Conservation (phyloP, 30 jellyfish, hydroid and myxozoan species). For the Hydractinia echinata region DNA sequence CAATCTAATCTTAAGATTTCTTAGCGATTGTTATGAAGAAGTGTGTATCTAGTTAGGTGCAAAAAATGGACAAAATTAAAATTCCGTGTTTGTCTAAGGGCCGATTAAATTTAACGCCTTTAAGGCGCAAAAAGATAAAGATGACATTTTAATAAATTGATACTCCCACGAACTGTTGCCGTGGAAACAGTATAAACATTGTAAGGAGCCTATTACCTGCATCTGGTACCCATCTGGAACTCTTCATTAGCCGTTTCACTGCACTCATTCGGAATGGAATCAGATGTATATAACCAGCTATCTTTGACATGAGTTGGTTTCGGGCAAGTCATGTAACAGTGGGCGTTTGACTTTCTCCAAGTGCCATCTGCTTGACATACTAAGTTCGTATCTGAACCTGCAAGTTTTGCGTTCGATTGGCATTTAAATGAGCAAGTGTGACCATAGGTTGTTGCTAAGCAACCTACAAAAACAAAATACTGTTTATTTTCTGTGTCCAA, state of each 20-base stretch:
- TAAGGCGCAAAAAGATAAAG: too few relatives aligned
- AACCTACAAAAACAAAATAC: not conserved
- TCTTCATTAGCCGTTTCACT: slow-evolving; percentile 20
- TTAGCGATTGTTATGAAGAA: too few relatives aligned
- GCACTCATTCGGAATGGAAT: slow-evolving; percentile 45
- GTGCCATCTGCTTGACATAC: slow-evolving; percentile 69
- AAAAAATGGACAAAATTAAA: too few relatives aligned
- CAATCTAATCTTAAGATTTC: too few relatives aligned
- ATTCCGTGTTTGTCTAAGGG: too few relatives aligned
- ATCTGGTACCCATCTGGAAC: slow-evolving; percentile 50
- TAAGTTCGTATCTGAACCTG: slow-evolving; percentile 53
- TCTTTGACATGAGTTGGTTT: slow-evolving; percentile 43
- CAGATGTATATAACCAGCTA: slow-evolving; percentile 33
- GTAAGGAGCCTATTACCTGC: slow-evolving; percentile 16
- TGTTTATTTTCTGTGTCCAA: not conserved
- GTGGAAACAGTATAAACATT: too few relatives aligned
- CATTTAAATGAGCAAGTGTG: slow-evolving; percentile 21
- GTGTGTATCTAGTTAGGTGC: too few relatives aligned
- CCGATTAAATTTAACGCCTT: too few relatives aligned
- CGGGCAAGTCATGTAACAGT: slow-evolving; percentile 57
- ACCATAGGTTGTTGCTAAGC: slow-evolving; percentile 23
- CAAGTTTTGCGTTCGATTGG: slow-evolving; percentile 30
- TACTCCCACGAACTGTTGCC: too few relatives aligned
- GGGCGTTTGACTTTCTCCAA: slow-evolving; percentile 65
- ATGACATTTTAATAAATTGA: too few relatives aligned